Base-by-base conservation (phyloP, 2,888 invertebrate genomes). In the Drosophila phalerata region DNA sequence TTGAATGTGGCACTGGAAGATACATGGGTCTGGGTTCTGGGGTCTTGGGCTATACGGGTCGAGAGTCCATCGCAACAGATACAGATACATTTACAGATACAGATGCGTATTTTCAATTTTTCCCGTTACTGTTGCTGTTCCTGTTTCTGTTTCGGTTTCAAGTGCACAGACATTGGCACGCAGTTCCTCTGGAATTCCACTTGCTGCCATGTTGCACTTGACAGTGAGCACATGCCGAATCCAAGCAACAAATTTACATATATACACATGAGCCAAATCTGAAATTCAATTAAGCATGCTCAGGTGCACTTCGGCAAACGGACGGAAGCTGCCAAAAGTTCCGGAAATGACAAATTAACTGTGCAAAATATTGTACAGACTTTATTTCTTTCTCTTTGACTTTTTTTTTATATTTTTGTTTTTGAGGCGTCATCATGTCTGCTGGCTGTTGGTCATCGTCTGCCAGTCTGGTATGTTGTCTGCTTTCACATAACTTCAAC, bases 1-100 rank as follows among this genome's bases (percentile, higher is more conserved):
- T 86, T 70, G 78, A 70, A 70, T 85, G 88, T 73, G 81, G 82
- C 86, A 77, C 88, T 88, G 86, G 73, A 84, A 84, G 84, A 84
- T 66, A 71, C 84, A 84, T 84, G 84, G 47, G 69, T 80, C 85
- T 84, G 81, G 62, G 77, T 55, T 28, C 64, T 53, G 81, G 62
- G 77, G 57, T 28, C 64, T 53, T 55, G 74, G 63, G 38, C 64
- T 53, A 49, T 52, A 22, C 65, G 78, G 72, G 73, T 71, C 81
- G 68, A 48, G 68, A 47, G 45, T 56, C 45, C 56, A 56, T 42
- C 30, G 25, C 72, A 48, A 11, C 38, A 30, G 51, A 32, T 42
- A 70, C 62, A 53, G 25, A 38, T 48, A 6, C 15, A 60, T 42
- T 34, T 32, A 11, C 38, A 30, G 51, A 32, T 42, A 70, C 62